Percentiles rank a stretch among this genome's conserved stretches.
Conservation (phyloP, 2,113 vertebrate genomes). For the Theristicus caerulescens region DNA sequence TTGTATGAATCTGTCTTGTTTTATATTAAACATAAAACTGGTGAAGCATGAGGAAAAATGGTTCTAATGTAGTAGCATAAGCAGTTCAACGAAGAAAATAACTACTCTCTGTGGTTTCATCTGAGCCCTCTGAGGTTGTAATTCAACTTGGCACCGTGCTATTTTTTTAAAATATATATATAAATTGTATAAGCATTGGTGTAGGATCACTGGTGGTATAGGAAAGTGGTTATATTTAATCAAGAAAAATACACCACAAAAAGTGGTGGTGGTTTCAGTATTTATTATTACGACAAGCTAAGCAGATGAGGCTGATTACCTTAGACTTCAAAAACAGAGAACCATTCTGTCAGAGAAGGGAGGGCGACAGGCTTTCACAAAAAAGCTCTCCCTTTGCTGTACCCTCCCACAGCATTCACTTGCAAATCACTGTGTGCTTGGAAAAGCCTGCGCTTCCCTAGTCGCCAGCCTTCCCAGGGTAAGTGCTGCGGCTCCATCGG, state of each 20-base stretch:
- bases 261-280: neutral
- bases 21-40: neutral
- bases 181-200: neutral
- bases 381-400: slow-evolving; percentile 37
- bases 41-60: neutral
- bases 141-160: neutral
- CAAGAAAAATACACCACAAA: neutral
- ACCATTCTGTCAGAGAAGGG: slow-evolving; percentile 66
- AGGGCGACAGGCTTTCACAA: slow-evolving; percentile 62
- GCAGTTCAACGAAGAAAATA: slow-evolving; percentile 4
- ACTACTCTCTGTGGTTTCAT: neutral
- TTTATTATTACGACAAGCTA: neutral
- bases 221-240: neutral
- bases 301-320: slow-evolving; percentile 65
- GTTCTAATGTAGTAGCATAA: neutral
- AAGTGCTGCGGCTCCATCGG: slow-evolving; percentile 65
- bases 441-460: slow-evolving; percentile 54
- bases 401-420: slow-evolving; percentile 80
- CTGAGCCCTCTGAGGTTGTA: neutral
- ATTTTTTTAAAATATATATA: neutral
- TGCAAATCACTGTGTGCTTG: slow-evolving; percentile 76
- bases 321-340: slow-evolving; percentile 66
- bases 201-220: neutral
- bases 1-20: neutral
- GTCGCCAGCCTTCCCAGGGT: slow-evolving; percentile 68